Evolutionary conservation across 2,888 invertebrate species (phyloP).

Genomic region (Geophilus truncorum): DNA sequence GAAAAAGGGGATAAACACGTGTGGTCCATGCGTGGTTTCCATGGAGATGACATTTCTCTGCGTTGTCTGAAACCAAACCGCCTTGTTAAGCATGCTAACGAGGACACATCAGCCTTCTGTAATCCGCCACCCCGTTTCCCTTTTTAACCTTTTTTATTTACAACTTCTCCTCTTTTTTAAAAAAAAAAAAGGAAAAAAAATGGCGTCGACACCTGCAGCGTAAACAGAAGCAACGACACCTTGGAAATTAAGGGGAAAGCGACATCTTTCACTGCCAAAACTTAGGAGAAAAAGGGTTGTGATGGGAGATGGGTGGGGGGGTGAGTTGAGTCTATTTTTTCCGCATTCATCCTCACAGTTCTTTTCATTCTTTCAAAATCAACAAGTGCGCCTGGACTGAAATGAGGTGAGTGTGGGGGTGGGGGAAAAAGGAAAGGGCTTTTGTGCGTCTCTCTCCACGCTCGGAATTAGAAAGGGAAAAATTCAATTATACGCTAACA

Average conservation of each 20-base stretch:
- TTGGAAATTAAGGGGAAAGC: neutral
- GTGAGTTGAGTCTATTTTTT: neutral
- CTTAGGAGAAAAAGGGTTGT: neutral
- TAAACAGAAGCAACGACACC: neutral
- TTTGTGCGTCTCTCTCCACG: neutral
- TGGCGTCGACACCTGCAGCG: neutral
- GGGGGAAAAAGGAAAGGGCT: neutral
- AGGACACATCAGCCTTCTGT: neutral
- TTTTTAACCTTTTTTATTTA: neutral
- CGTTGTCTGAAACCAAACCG: slow-evolving; percentile 2
- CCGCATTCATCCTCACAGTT: neutral
- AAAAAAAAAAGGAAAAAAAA: neutral
- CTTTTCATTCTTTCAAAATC: slow-evolving; percentile 16
- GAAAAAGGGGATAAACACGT: neutral
- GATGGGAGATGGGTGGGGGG: neutral
- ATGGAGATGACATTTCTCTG: slow-evolving; percentile 3
- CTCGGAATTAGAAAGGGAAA: slow-evolving; percentile 16
- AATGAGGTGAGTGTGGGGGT: slow-evolving; percentile 1
- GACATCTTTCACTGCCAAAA: slow-evolving; percentile 10
- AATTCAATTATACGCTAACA: slow-evolving; percentile 16
- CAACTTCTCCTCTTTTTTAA: neutral
- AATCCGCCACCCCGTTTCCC: neutral
- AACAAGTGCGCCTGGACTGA: slow-evolving; percentile 8
- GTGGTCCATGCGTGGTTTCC: neutral
- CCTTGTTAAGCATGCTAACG: slow-evolving; percentile 20